phyloP scores from a whole-genome alignment of 2,797 vertebrate species.

The Euthynnus affinis region DNA sequence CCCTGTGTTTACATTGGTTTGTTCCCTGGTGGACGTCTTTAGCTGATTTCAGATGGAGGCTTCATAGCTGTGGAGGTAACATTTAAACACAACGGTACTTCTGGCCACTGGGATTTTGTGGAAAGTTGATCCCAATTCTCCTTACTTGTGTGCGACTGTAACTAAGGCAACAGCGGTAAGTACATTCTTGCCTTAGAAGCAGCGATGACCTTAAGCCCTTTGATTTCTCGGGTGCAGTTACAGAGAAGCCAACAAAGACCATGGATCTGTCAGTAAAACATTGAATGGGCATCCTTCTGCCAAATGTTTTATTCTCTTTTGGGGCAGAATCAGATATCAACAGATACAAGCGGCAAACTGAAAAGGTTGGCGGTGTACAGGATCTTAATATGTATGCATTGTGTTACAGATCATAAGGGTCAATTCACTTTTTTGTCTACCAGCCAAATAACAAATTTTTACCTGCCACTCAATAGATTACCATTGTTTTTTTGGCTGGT shows the following conservation, averaged over 20 bases:
- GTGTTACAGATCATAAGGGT: neutral
- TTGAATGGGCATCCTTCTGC: constrained; percentile 10
- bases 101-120: constrained; percentile 28
- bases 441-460: no score
- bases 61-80: constrained; percentile 1
- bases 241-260: constrained; percentile 45
- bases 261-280: constrained; percentile 26
- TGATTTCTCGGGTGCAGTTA: constrained; percentile 53
- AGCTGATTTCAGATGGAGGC: constrained; percentile 22
- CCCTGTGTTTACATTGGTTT: constrained; percentile 4
- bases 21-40: constrained; percentile 7
- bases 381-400: neutral
- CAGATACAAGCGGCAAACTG: neutral
- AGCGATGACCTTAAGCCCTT: constrained; percentile 64
- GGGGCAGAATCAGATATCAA: neutral
- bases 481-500: no score
- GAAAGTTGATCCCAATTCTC: constrained; percentile 36
- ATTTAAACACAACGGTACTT: constrained; percentile 12
- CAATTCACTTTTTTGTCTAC: no score
- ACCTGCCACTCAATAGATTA: no score
- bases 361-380: neutral
- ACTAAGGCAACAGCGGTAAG: constrained; percentile 57
- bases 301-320: constrained; percentile 20
- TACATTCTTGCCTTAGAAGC: constrained; percentile 41
- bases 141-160: constrained; percentile 39